A percentile compares a stretch with the other conserved stretches of the same genome.
These are phyloP conservation scores for Ditula angustiorana DNA, from an alignment of 2,888 invertebrate species.

Conservation along the genomic window DNA sequence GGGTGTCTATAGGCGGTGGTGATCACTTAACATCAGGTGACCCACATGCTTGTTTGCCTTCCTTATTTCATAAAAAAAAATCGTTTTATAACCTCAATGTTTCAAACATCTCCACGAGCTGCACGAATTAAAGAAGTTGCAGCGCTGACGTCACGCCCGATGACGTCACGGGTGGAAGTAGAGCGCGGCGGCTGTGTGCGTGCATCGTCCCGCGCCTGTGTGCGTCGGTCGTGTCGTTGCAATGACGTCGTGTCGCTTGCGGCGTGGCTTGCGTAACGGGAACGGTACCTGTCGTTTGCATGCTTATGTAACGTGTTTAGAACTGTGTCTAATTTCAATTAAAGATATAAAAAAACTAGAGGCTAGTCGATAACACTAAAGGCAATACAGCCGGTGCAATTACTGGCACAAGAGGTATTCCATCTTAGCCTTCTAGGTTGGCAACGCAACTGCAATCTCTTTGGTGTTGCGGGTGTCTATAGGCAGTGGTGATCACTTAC, in stretches of 20 bases:
- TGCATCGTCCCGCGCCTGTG: not conserved
- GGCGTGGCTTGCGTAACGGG: not conserved
- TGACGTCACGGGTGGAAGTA: slow-evolving; percentile 68
- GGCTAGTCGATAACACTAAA: too few relatives aligned
- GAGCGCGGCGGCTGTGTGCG: slow-evolving; percentile 50
- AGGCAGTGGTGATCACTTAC: too few relatives aligned
- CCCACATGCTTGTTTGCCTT: too few relatives aligned
- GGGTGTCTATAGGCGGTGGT: too few relatives aligned
- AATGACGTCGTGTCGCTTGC: not conserved
- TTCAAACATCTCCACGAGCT: slow-evolving; percentile 20
- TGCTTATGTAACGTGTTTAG: not conserved
- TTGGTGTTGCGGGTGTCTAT: too few relatives aligned
- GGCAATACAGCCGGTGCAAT: too few relatives aligned
- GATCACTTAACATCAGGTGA: too few relatives aligned
- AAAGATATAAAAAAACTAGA: too few relatives aligned
- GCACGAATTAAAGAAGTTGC: slow-evolving; percentile 53
- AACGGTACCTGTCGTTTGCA: slow-evolving; percentile 2
- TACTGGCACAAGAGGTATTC: too few relatives aligned
- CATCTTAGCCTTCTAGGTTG: too few relatives aligned
- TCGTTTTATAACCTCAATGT: not conserved
- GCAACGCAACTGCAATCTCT: too few relatives aligned
- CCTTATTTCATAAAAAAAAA: too few relatives aligned
- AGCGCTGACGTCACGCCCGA: slow-evolving; percentile 62
- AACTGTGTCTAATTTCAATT: not conserved
- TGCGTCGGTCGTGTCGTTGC: not conserved